A percentile compares a stretch with the other conserved stretches of the same genome.
Conservation (phyloP, 2,888 invertebrate species). For the Congeria kusceri region DNA sequence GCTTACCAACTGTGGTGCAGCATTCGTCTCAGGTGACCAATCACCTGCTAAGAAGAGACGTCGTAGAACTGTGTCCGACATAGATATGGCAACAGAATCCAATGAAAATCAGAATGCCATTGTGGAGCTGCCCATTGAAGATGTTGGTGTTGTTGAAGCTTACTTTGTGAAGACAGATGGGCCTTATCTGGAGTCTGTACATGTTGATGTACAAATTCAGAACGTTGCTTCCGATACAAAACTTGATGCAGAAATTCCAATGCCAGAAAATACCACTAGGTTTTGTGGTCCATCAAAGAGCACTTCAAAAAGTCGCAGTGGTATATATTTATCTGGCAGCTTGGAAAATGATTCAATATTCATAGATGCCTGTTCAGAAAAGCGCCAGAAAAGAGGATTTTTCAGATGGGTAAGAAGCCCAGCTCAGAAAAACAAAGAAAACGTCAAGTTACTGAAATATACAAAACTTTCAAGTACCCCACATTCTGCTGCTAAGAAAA, state of each 20-base stretch:
- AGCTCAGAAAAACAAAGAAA: not conserved
- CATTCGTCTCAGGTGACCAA: slow-evolving; percentile 16
- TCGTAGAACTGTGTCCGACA: slow-evolving; percentile 19
- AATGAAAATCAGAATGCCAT: slow-evolving; percentile 21
- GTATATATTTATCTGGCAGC: slow-evolving; percentile 10
- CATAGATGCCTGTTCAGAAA: slow-evolving; percentile 50
- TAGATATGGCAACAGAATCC: not conserved
- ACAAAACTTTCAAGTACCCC: no score
- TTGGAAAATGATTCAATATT: slow-evolving; percentile 7
- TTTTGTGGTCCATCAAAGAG: not conserved
- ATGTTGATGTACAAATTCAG: not conserved
- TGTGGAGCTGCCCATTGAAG: slow-evolving; percentile 7
- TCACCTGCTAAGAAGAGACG: slow-evolving; percentile 61
- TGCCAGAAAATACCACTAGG: not conserved
- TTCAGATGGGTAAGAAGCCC: not conserved
- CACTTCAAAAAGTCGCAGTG: not conserved
- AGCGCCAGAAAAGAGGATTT: slow-evolving; percentile 38
- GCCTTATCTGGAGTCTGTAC: not conserved
- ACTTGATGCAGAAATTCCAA: not conserved
- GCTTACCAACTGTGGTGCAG: not conserved
- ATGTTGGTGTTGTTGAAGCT: slow-evolving; percentile 3
- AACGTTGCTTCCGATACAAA: not conserved
- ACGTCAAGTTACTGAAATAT: no score
- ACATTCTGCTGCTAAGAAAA: no score
- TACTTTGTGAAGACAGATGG: slow-evolving; percentile 2